phyloP scores from a whole-genome alignment of 1,140 invertebrate species.

The Epicauta chinensis region DNA sequence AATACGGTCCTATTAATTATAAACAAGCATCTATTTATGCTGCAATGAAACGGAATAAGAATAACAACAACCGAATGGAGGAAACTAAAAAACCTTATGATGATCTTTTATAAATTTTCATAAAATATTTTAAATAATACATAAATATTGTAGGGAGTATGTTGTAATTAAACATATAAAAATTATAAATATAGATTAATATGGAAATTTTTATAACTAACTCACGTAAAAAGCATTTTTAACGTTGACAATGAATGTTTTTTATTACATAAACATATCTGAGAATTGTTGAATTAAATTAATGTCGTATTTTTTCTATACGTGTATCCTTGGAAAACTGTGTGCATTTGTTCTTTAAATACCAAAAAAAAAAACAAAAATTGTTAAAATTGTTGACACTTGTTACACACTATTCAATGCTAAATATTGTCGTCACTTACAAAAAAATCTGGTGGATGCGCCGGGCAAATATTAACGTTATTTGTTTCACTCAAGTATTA shows the following conservation, averaged over 20 bases:
- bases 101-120: conserved; percentile 27
- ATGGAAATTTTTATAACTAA: conserved; percentile 5
- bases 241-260: not conserved
- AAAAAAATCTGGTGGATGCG: conserved; percentile 1
- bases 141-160: conserved; percentile 4
- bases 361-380: not conserved
- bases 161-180: not conserved
- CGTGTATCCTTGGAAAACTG: not conserved
- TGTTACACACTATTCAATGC: not conserved
- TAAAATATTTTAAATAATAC: not conserved
- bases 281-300: not conserved
- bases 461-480: not conserved
- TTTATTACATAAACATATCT: not conserved
- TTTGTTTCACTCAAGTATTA: not conserved
- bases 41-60: conserved; percentile 57
- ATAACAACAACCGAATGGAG: conserved; percentile 34
- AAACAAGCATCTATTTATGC: conserved; percentile 76
- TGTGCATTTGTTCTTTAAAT: too few relatives aligned
- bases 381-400: not conserved
- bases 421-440: not conserved
- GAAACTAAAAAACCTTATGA: conserved; percentile 28
- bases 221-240: not conserved
- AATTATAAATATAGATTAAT: not conserved
- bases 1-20: conserved; percentile 86
- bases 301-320: conserved; percentile 1